These are phyloP conservation scores for Progne subis DNA, from an alignment of 2,113 vertebrate species.

Conservation along the genomic window DNA sequence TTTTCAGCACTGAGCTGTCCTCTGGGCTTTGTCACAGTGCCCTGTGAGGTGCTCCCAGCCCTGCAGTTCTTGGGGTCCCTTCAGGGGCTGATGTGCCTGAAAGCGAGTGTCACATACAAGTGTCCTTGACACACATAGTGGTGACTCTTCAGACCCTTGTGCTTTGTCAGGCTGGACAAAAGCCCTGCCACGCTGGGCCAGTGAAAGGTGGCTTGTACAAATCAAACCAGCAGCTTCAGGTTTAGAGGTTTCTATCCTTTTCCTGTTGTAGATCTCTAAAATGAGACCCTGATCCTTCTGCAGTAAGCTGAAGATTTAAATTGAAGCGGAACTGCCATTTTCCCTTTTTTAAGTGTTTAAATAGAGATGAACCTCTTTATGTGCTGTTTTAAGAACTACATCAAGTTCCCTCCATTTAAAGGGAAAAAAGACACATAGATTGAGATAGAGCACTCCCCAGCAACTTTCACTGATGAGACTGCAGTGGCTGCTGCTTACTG, in stretches of 20 bases:
- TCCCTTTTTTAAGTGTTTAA: background rate
- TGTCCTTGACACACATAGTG: background rate
- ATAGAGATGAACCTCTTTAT: background rate
- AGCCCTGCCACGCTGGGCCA: background rate
- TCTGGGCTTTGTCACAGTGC: background rate
- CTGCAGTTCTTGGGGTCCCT: background rate
- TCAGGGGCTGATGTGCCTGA: background rate
- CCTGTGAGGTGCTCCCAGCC: background rate
- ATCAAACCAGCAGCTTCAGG: background rate
- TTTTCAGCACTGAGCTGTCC: background rate
- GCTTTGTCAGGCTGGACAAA: background rate
- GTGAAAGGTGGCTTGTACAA: background rate
- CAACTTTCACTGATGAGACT: background rate
- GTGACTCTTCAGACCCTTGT: background rate
- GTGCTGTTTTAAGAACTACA: background rate
- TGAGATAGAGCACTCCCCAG: background rate
- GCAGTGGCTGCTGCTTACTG: background rate
- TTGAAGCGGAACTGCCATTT: background rate
- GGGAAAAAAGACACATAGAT: rapidly evolving
- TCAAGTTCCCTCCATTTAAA: background rate
- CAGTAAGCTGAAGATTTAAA: background rate
- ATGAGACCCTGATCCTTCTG: background rate
- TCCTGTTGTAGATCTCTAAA: background rate
- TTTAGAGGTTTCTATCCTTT: background rate
- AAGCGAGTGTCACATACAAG: background rate